Percentiles rank a stretch among this genome's conserved stretches.
Conservation (phyloP, 2,888 invertebrate genomes). For the Zelleria hepariella region DNA sequence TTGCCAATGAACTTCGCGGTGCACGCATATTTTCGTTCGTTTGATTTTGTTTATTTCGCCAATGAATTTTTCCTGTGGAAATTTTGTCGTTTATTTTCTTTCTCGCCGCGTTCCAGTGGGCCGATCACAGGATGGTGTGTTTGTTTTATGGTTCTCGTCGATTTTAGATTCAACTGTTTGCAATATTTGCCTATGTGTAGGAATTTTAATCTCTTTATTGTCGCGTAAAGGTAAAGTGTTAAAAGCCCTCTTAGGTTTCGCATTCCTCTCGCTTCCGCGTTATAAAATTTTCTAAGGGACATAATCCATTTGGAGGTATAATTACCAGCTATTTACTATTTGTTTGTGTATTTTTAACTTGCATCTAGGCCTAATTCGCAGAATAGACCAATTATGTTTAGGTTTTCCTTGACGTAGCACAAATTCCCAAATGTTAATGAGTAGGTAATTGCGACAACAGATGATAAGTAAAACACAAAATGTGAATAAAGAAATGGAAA, state of each 20-base stretch:
- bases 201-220: neutral
- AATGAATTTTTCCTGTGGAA: neutral
- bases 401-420: too few relatives aligned
- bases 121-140: neutral
- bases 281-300: too few relatives aligned
- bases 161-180: neutral
- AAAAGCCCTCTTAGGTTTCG: too few relatives aligned
- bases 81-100: neutral
- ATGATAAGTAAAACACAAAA: neutral
- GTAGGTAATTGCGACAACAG: neutral
- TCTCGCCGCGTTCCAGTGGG: neutral
- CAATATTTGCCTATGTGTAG: neutral
- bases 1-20: conserved; percentile 6
- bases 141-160: neutral
- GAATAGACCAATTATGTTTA: too few relatives aligned
- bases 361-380: too few relatives aligned
- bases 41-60: conserved; percentile 3
- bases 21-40: neutral
- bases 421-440: neutral
- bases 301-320: too few relatives aligned
- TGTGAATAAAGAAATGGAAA: neutral
- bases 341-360: too few relatives aligned
- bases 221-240: too few relatives aligned
- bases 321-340: too few relatives aligned
- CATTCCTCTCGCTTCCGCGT: too few relatives aligned